These are phyloP conservation scores for Odontothrips loti DNA, from an alignment of 2,888 invertebrate genomes.

Conservation along the genomic window DNA sequence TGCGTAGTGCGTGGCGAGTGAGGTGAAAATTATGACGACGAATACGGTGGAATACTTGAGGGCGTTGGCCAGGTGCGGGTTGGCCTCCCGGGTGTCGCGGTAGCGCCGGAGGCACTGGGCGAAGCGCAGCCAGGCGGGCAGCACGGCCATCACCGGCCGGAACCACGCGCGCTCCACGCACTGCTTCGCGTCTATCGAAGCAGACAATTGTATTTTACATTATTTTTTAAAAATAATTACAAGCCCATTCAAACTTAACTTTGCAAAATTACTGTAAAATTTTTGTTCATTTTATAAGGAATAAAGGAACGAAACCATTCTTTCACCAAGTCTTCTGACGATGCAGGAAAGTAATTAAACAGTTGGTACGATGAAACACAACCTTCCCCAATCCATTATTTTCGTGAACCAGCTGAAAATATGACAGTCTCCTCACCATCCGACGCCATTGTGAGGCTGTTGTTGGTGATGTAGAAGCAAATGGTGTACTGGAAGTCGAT, in stretches of 20 bases:
- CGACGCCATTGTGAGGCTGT: slow-evolving; percentile 68
- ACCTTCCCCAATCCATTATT: slow-evolving; percentile 49
- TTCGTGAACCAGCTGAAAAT: too few relatives aligned
- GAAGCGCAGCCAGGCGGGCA: slow-evolving; percentile 97
- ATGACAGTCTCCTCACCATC: slow-evolving; percentile 53
- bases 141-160: slow-evolving; percentile 79
- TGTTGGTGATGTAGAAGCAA: slow-evolving; percentile 83
- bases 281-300: too few relatives aligned
- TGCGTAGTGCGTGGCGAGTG: slow-evolving; percentile 62
- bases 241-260: too few relatives aligned
- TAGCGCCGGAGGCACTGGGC: slow-evolving; percentile 95
- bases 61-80: slow-evolving; percentile 96
- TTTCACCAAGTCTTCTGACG: slow-evolving; percentile 36
- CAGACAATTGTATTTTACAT: not conserved
- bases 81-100: slow-evolving; percentile 85
- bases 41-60: slow-evolving; percentile 98
- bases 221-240: too few relatives aligned
- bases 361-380: slow-evolving; percentile 22
- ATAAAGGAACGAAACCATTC: slow-evolving; percentile 34
- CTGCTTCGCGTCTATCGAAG: slow-evolving; percentile 52
- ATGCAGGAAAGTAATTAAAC: not conserved
- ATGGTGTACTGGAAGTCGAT: slow-evolving; percentile 91
- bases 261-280: too few relatives aligned
- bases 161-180: slow-evolving; percentile 68
- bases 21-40: slow-evolving; percentile 83